Conservation (phyloP, 1,140 invertebrate genomes). For the Protaetia brevitarsis region DNA sequence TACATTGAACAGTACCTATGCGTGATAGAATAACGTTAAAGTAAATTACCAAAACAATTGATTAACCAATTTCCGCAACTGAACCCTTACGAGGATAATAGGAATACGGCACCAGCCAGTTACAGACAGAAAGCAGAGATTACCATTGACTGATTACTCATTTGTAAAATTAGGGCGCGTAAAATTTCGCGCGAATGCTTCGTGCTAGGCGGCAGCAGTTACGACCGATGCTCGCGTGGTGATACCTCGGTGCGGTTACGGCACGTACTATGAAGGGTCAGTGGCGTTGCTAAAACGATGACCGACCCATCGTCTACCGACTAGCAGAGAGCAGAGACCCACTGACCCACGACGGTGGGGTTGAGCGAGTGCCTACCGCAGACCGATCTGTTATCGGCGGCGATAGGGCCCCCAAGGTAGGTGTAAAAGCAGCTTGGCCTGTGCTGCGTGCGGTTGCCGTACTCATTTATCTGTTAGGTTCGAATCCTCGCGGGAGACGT, state of each 20-base stretch:
- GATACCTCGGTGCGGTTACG: background rate
- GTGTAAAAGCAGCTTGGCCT: conserved; percentile 5
- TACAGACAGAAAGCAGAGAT: background rate
- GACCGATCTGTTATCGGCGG: conserved; percentile 17
- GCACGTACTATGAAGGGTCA: background rate
- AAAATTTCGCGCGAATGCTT: background rate
- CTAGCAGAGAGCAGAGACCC: background rate
- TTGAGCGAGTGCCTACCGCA: conserved; percentile 1
- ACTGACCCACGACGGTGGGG: background rate
- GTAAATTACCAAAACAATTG: too few relatives aligned
- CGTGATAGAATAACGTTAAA: too few relatives aligned
- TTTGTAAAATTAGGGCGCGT: conserved; percentile 21
- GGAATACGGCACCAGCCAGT: background rate
- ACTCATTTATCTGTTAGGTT: conserved; percentile 21
- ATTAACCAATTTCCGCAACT: too few relatives aligned
- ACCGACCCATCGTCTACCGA: too few relatives aligned
- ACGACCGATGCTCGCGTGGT: background rate
- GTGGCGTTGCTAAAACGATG: too few relatives aligned
- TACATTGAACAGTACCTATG: too few relatives aligned
- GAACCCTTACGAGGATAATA: too few relatives aligned
- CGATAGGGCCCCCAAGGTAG: background rate
- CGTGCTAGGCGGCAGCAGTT: background rate
- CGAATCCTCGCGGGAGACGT: conserved; percentile 12
- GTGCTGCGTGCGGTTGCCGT: conserved; percentile 13
- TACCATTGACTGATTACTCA: conserved; percentile 19